These are phyloP conservation scores for Paguma larvata DNA, from an alignment of 2,797 vertebrate genomes.

Conservation along the genomic window DNA sequence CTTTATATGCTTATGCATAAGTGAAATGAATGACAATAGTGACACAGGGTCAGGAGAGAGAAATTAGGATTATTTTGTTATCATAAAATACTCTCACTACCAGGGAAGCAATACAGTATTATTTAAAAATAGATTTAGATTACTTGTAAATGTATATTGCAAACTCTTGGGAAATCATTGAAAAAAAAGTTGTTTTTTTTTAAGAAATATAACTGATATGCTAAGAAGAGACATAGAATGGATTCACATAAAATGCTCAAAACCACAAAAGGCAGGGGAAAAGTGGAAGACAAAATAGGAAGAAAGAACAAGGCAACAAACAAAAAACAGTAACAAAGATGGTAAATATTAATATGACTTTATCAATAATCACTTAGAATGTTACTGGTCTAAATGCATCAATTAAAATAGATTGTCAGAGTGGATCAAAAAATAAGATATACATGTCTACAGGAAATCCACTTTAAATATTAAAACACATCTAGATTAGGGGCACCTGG, in stretches of 20 bases:
- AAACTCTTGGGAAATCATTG: neutral
- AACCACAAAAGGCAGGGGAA: neutral
- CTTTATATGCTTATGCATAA: neutral
- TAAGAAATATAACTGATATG: neutral
- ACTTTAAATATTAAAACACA: neutral
- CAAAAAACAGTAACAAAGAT: neutral
- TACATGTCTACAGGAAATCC: neutral
- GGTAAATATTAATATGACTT: neutral
- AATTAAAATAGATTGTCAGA: neutral
- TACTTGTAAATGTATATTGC: neutral
- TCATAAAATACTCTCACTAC: neutral
- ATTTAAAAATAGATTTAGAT: neutral
- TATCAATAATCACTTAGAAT: neutral
- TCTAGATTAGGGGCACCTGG: neutral
- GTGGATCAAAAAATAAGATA: neutral
- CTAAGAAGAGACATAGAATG: neutral
- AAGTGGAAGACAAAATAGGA: neutral
- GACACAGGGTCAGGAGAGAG: neutral
- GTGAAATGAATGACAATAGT: neutral
- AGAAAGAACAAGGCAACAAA: neutral
- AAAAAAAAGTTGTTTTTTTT: neutral
- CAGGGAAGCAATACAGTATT: neutral
- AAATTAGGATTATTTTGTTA: neutral
- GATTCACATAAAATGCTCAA: neutral
- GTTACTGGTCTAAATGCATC: neutral